Conservation (phyloP, 2,113 vertebrate genomes). For the Stegastes partitus region DNA sequence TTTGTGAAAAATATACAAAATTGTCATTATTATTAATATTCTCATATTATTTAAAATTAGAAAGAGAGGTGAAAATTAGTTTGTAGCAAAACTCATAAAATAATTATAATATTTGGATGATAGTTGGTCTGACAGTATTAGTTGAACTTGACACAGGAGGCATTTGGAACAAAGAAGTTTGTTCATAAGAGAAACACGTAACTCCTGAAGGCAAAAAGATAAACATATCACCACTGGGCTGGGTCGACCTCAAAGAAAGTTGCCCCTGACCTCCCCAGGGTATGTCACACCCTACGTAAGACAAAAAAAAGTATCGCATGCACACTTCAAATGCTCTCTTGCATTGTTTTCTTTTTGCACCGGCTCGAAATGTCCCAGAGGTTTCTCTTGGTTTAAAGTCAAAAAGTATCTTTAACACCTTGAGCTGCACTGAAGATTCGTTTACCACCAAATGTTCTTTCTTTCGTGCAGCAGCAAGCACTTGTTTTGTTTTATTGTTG, state of each 20-base stretch:
- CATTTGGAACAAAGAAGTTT: not conserved
- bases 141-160: not conserved
- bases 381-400: not conserved
- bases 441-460: not conserved
- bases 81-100: conserved; percentile 1
- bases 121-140: too few relatives aligned
- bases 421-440: not conserved
- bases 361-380: not conserved
- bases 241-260: conserved; percentile 1
- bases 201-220: conserved; percentile 9
- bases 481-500: not conserved
- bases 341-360: not conserved
- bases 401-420: not conserved
- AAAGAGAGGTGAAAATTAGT: not conserved
- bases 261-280: not conserved
- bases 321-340: not conserved
- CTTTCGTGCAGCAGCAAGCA: not conserved
- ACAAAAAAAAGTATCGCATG: not conserved
- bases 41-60: too few relatives aligned
- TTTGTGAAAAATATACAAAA: too few relatives aligned
- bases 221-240: conserved; percentile 37
- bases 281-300: not conserved
- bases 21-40: too few relatives aligned
- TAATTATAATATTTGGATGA: not conserved
- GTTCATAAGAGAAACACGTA: conserved; percentile 1